Conservation (phyloP, 2,113 vertebrate species). For the Labeo rohita region DNA sequence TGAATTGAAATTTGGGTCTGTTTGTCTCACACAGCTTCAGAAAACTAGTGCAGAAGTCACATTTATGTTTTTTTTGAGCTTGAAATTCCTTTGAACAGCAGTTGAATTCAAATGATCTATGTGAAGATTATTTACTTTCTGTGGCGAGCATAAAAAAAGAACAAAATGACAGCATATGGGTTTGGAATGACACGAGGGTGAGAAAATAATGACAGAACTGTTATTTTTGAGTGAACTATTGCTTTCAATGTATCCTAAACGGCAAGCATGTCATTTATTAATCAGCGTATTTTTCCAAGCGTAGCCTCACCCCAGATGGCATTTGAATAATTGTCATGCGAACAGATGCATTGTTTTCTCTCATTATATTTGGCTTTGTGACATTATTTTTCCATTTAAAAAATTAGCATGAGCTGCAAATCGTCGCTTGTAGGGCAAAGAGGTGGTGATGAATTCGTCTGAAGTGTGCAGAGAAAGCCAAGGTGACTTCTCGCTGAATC, state of each 20-base stretch:
- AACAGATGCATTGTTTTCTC: conserved; percentile 41
- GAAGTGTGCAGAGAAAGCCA: conserved; percentile 44
- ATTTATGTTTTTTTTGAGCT: background rate
- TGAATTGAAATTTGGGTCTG: background rate
- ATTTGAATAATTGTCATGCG: conserved; percentile 51
- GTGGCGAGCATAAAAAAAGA: background rate
- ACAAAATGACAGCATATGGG: background rate
- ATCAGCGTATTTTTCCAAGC: conserved; percentile 44
- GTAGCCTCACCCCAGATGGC: conserved; percentile 51
- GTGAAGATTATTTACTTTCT: background rate
- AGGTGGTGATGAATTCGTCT: conserved; percentile 31
- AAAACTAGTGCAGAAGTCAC: background rate
- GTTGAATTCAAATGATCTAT: background rate
- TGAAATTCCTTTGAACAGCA: background rate
- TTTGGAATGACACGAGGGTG: background rate
- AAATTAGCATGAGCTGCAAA: conserved; percentile 11
- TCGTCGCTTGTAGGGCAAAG: conserved; percentile 22
- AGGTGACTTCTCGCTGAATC: conserved; percentile 59
- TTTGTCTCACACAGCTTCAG: background rate
- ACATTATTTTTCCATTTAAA: conserved; percentile 35
- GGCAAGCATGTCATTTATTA: conserved; percentile 48
- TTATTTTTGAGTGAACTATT: conserved; percentile 22
- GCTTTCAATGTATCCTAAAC: conserved; percentile 38
- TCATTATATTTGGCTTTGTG: conserved; percentile 28
- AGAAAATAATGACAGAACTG: conserved; percentile 16